Conservation (phyloP, 2,113 vertebrate species). For the Psophia crepitans region DNA sequence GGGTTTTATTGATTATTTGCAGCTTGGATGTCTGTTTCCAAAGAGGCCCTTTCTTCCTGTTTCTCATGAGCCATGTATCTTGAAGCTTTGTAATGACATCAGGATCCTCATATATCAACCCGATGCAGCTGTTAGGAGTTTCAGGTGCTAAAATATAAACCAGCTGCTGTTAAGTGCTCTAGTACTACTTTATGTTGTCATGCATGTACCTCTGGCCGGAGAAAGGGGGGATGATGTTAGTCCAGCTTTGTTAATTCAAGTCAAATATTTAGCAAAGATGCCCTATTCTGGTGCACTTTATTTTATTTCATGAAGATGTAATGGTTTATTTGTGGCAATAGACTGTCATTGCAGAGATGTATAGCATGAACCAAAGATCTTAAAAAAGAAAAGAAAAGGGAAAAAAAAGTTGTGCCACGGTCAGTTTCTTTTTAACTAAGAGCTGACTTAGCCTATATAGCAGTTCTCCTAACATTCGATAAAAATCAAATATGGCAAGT, state of each 20-base stretch:
- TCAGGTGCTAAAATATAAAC: not conserved
- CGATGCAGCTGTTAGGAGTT: not conserved
- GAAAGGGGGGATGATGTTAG: not conserved
- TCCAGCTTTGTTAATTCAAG: not conserved
- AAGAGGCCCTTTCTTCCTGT: not conserved
- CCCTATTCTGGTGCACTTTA: not conserved
- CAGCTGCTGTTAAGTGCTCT: not conserved
- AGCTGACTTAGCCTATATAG: not conserved
- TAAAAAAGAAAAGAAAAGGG: accelerated
- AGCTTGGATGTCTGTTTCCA: not conserved
- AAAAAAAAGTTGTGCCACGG: not conserved
- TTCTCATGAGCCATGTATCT: not conserved
- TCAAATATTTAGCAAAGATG: not conserved
- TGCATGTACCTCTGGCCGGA: not conserved
- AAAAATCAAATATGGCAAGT: not conserved
- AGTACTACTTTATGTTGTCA: not conserved
- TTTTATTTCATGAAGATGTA: not conserved
- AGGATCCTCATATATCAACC: not conserved
- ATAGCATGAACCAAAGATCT: not conserved
- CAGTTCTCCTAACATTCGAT: not conserved
- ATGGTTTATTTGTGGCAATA: not conserved
- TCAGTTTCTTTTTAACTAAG: not conserved
- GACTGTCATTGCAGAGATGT: not conserved
- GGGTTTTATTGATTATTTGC: not conserved
- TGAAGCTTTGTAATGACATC: not conserved